Conservation (phyloP, 1,140 invertebrate genomes). For the Physella acuta region DNA sequence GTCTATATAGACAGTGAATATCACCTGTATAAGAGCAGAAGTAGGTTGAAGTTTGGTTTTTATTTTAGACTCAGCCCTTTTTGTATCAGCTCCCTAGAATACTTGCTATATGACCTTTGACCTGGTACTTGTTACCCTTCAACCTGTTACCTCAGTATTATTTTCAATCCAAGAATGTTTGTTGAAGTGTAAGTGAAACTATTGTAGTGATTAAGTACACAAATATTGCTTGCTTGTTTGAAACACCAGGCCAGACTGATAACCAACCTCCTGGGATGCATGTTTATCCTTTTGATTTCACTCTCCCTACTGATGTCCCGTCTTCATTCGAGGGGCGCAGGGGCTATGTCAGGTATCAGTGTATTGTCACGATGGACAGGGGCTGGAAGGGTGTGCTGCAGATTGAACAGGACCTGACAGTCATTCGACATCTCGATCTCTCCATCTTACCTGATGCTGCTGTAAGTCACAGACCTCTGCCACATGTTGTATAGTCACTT, state of each 20-base stretch:
- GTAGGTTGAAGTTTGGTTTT: no score
- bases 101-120: no score
- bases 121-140: no score
- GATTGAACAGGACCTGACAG: slow-evolving; percentile 51
- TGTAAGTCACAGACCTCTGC: slow-evolving; percentile 42
- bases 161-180: no score
- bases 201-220: not conserved
- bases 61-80: no score
- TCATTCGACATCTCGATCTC: slow-evolving; percentile 52
- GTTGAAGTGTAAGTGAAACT: not conserved
- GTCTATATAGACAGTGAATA: slow-evolving; percentile 37
- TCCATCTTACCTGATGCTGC: slow-evolving; percentile 31
- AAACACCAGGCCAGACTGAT: slow-evolving; percentile 16
- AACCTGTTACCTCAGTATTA: no score
- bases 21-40: slow-evolving; percentile 24
- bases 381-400: slow-evolving; percentile 55
- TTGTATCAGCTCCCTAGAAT: no score
- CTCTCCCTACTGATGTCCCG: slow-evolving; percentile 58
- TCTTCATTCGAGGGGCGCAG: slow-evolving; percentile 61
- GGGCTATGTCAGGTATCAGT: slow-evolving; percentile 61
- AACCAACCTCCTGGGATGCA: slow-evolving; percentile 54
- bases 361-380: slow-evolving; percentile 58
- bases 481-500: no score
- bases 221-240: no score
- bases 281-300: slow-evolving; percentile 60